Evolutionary conservation across 2,113 vertebrate genomes (phyloP).

Genomic region (Pseudolaguvia tuberculata): DNA sequence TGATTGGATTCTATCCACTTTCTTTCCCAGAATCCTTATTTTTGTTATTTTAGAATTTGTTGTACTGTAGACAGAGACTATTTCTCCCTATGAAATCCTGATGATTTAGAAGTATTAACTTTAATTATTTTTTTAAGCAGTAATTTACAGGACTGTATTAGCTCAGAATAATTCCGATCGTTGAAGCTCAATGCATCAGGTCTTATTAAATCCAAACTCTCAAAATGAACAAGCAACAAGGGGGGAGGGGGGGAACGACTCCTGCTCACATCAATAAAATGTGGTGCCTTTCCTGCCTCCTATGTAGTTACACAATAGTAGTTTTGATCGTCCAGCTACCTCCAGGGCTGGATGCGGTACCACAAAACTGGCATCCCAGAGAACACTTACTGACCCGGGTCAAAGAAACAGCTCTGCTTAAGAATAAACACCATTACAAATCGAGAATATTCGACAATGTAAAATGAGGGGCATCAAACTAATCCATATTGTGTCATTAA

Average conservation of each 20-base stretch:
- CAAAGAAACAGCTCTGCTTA: neutral
- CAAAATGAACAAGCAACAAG: slow-evolving; percentile 51
- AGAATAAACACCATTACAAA: neutral
- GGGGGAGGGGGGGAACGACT: too few relatives aligned
- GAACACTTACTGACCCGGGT: slow-evolving; percentile 49
- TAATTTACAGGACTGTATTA: neutral
- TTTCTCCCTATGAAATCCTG: too few relatives aligned
- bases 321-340: slow-evolving; percentile 44
- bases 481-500: neutral
- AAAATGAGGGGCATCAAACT: neutral
- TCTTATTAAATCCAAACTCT: slow-evolving; percentile 37
- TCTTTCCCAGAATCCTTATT: too few relatives aligned
- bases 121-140: too few relatives aligned
- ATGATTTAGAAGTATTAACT: too few relatives aligned
- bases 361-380: slow-evolving; percentile 56
- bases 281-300: slow-evolving; percentile 48
- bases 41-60: too few relatives aligned
- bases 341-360: slow-evolving; percentile 29
- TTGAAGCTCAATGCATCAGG: slow-evolving; percentile 25
- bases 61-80: too few relatives aligned
- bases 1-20: slow-evolving; percentile 65
- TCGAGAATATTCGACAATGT: neutral
- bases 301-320: slow-evolving; percentile 47
- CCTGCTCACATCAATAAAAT: slow-evolving; percentile 52
- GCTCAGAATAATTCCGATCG: slow-evolving; percentile 28